Evolutionary conservation across 2,113 vertebrate genomes (phyloP), one percentile per base, ranked within the genome.

Genomic region (Oncorhynchus masou): DNA sequence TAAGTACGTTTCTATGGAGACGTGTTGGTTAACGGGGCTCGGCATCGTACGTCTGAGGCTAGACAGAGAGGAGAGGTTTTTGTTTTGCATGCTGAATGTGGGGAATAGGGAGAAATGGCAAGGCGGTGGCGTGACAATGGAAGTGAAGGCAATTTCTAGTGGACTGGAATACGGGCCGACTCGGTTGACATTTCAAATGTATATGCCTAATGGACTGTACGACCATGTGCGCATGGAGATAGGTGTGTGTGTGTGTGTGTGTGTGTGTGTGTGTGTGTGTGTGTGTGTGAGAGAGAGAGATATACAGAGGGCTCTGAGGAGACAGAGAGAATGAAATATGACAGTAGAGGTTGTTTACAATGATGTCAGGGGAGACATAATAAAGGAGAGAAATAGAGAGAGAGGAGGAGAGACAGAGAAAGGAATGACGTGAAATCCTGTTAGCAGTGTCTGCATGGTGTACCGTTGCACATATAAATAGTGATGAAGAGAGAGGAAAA

Each of bases 401-500:
- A 51, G 70, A 34, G 54, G 49, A 22, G 15, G 22, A 71, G 48
- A 67, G 45, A 2, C 45, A 27, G 65, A n/a, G 27, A 11, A 49
- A 48, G 25, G 25, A 16, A 11, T 7, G 72, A 4, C 62, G 59
- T 15, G 68, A 66, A 64, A 70, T 73, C 60, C 49, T 66, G 73
- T 68, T 74, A 76, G 73, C 71, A 60, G n/a, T 34, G 75, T 76
- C 59, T 77, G 73, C 59, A 39, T 12, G 68, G 68, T 71, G 68
- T 71, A 71, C 72, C 48, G 76, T 68, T 81, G 76, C 76, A 48
- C 62, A 29, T 70, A 67, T 20, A 78, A 78, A 81, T 48, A 48
- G 69, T 65, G 51, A 64, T 27, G 54, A 71, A 34, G 78, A 74
- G 60, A 34, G 78, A 27, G 27, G 27, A 74, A 34, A 24, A 29